Evolutionary conservation across 2,113 vertebrate species (phyloP).

Genomic region (Clarias gariepinus): DNA sequence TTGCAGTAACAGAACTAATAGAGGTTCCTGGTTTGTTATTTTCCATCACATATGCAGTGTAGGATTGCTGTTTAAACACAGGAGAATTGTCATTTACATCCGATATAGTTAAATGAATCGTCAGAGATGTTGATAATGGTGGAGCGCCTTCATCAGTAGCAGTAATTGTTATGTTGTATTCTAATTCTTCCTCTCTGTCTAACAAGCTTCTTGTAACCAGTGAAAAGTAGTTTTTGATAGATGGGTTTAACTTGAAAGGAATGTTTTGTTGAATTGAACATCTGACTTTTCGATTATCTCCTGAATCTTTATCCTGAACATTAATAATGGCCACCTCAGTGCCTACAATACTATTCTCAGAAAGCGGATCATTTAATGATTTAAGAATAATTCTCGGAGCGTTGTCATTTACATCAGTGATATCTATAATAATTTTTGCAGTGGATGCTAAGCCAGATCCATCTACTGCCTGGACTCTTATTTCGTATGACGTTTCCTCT

Average conservation of each 20-base stretch:
- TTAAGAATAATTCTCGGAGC: conserved; percentile 37
- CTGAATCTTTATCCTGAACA: conserved; percentile 51
- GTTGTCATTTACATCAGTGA: conserved; percentile 52
- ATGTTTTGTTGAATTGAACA: conserved; percentile 51
- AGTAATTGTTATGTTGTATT: conserved; percentile 52
- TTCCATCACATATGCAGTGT: conserved; percentile 49
- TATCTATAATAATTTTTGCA: conserved; percentile 48
- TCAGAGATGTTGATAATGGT: conserved; percentile 41
- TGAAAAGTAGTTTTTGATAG: conserved; percentile 46
- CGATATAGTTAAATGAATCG: conserved; percentile 23
- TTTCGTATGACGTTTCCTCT: conserved; percentile 39
- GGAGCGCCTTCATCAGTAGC: conserved; percentile 45
- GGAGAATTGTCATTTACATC: conserved; percentile 52
- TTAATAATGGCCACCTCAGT: conserved; percentile 50
- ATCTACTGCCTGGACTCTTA: conserved; percentile 39
- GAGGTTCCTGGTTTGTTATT: conserved; percentile 54
- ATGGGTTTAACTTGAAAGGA: conserved; percentile 66
- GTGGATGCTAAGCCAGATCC: conserved; percentile 44
- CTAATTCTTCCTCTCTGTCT: conserved; percentile 36
- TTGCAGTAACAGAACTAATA: conserved; percentile 49
- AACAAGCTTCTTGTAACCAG: conserved; percentile 37
- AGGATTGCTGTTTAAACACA: conserved; percentile 50
- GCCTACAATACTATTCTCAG: conserved; percentile 3
- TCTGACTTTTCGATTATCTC: conserved; percentile 46
- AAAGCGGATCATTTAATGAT: conserved; percentile 26